Evolutionary conservation across 2,888 invertebrate species (phyloP), one percentile per base, ranked within the genome.

Genomic region (Panzeria rudis): DNA sequence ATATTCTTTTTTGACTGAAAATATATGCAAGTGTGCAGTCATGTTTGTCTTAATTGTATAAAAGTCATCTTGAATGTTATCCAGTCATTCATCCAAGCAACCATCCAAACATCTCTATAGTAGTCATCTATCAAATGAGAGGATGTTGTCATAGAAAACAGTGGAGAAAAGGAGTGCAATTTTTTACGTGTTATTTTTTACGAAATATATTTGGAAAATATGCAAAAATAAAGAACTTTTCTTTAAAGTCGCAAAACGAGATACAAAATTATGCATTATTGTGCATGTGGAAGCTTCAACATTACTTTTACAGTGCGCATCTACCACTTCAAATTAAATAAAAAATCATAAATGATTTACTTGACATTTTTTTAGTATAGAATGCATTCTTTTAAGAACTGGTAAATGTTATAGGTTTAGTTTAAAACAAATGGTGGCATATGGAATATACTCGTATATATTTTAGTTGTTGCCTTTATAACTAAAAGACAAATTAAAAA

Each of bases 41-140:
- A 78, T 83, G 83, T 83, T 81, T 78, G 81, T 56, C 72, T 44
- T 81, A 81, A 80, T 86, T 86, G 78, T 75, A 79, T 73, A 66
- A 56, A 85, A 85, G 85, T 85, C 69, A 75, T 78, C 78, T 78
- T 79, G 59, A 78, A 78, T 82, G 75, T 64, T 78, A 78, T 64
- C 56, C 44, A 73, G 44, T 50, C 69, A 56, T 71, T 35, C 56
- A 64, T 54, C 62, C 17, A 71, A 54, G 52, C 38, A 73, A 41
- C 35, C 59, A 80, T 38, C 64, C 59, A 61, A 68, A 61, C 66
- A 79, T 79, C 71, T 54, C 35, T 59, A 59, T 59, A 35, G 59
- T 23, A 50, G 72, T 59, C 72, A 73, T 72, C 38, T 62, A 50
- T 73, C 80, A 80, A 72, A 72, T 17, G 47, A 56, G 25, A 50